Percentiles rank a stretch among this genome's conserved stretches.
Conservation (phyloP, 2,888 invertebrate species). For the Eilema caniola region DNA sequence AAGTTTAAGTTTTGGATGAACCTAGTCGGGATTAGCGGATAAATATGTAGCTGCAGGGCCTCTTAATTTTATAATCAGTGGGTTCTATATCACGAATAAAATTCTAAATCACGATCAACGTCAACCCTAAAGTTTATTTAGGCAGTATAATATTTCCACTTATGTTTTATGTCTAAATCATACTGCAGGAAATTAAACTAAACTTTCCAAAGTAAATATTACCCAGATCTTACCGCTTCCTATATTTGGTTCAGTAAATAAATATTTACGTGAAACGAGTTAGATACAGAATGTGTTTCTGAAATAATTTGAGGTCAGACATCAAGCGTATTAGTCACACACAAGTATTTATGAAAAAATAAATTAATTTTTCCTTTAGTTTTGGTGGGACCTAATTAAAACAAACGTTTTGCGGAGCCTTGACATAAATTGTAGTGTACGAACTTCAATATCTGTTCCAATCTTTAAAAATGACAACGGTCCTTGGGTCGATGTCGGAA, state of each 20-base stretch:
- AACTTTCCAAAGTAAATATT: constrained; percentile 59
- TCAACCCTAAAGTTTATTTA: constrained; percentile 22
- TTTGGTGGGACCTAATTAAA: constrained; percentile 38
- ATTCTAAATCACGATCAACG: constrained; percentile 6
- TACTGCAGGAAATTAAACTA: constrained; percentile 33
- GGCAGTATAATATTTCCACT: constrained; percentile 43
- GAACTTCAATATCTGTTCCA: constrained; percentile 62
- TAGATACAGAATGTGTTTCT: constrained; percentile 41
- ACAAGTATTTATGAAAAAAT: constrained; percentile 25
- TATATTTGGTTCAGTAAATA: constrained; percentile 54
- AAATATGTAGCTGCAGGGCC: not conserved
- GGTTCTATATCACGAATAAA: not conserved
- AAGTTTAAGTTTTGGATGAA: no score
- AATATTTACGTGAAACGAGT: constrained; percentile 53
- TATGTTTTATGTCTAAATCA: constrained; percentile 32
- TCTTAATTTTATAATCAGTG: not conserved
- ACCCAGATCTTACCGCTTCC: constrained; percentile 49
- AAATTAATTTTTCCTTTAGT: not conserved
- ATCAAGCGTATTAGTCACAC: constrained; percentile 23
- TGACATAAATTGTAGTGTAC: constrained; percentile 67
- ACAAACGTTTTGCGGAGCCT: constrained; percentile 59
- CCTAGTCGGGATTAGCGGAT: no score
- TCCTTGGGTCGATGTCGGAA: constrained; percentile 69
- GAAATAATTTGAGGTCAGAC: constrained; percentile 46
- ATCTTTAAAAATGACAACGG: constrained; percentile 63